Evolutionary conservation across 2,888 invertebrate species (phyloP), one percentile per base, ranked within the genome.

Genomic region (Nasonia oneida): DNA sequence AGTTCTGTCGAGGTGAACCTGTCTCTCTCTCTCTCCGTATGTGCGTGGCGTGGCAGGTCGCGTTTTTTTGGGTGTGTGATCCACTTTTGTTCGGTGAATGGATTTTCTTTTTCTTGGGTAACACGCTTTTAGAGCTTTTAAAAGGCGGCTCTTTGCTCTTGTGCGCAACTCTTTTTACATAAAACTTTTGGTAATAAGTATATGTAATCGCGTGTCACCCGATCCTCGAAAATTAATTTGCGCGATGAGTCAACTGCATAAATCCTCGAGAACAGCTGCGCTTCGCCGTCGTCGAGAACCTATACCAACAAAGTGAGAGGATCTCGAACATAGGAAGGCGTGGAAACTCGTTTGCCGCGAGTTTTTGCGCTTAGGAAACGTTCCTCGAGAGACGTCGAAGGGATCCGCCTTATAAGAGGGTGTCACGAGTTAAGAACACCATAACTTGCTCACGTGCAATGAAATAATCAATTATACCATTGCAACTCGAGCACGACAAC

Each of bases 301-400:
- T 50, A 29, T 29, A 82, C 50, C 53, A 76, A 75, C 50, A 82
- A 75, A 76, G 82, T 82, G 82, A 82, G 82, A 82, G 81, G 81
- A 81, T 81, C 18, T 37, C 57, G 47, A 23, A 4, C 23, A 42
- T 29, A 18, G 37, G 67, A 71, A 82, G 75, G 64, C 75, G 33
- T 76, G 82, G 47, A 82, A 82, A 76, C 75, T n/a, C 67, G 67
- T 82, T 81, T 75, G 15, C 42, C 12, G 14, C 18, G 64, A 61
- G 12, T 76, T 53, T 33, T 23, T 53, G 14, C 33, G 37, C 53
- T 37, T 37, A 33, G 50, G 57, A 75, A 47, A 53, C 10, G 42
- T 8, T 67, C n/a, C 6, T 53, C 15, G 23, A 50, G n/a, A 1
- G 73, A 73, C 10, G 39, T 73, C 47, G 23, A 73, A 73, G 47